A percentile compares a stretch with the other conserved stretches of the same genome.
Conservation (phyloP, 1,140 invertebrate species). For the Panagrolaimus sp. region DNA sequence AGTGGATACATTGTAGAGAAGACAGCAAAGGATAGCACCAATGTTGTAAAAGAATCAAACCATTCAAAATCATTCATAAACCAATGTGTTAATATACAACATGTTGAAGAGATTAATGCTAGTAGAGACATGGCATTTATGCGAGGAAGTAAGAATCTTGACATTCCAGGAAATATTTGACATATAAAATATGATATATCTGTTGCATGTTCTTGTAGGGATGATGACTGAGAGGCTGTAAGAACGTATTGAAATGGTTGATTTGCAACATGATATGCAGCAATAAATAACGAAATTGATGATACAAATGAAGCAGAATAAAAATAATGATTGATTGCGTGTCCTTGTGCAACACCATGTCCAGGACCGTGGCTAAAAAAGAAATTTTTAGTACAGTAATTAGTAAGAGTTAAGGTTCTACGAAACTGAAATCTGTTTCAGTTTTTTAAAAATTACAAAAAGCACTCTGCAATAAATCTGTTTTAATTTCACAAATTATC, state of each 20-base stretch:
- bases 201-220: conserved; percentile 53
- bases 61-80: conserved; percentile 41
- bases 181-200: conserved; percentile 54
- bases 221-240: conserved; percentile 40
- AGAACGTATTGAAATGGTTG: conserved; percentile 56
- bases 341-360: conserved; percentile 27
- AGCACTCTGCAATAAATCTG: too few species aligned
- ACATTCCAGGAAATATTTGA: conserved; percentile 52
- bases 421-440: too few species aligned
- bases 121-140: conserved; percentile 51
- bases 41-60: conserved; percentile 50
- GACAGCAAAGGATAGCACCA: neutral
- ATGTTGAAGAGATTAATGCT: conserved; percentile 31
- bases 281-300: conserved; percentile 40
- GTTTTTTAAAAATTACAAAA: too few species aligned
- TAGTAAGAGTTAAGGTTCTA: too few species aligned
- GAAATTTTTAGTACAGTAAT: too few species aligned
- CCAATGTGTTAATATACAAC: conserved; percentile 39
- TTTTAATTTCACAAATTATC: too few species aligned
- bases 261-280: conserved; percentile 48
- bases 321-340: conserved; percentile 33
- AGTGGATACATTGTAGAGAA: conserved; percentile 43
- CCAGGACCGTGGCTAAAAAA: conserved; percentile 37
- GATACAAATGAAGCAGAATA: conserved; percentile 33
- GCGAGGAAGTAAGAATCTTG: conserved; percentile 49